Evolutionary conservation across 2,888 invertebrate species (phyloP).

Genomic region (Morpho helenor): DNA sequence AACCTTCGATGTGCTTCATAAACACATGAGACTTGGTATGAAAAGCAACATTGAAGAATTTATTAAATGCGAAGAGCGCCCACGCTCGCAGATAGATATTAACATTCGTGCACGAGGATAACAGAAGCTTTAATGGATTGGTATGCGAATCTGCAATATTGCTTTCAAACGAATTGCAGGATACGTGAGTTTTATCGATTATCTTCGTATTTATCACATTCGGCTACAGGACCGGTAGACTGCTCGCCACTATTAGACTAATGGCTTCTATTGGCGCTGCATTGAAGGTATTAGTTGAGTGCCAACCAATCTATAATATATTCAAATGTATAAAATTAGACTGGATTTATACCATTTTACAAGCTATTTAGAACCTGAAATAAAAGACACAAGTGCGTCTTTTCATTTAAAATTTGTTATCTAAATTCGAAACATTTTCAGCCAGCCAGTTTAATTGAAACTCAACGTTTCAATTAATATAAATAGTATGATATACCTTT

Average conservation of each 20-base stretch:
- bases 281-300: neutral
- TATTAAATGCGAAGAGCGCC: neutral
- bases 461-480: too few species aligned
- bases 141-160: constrained; percentile 1
- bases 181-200: constrained; percentile 19
- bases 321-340: too few species aligned
- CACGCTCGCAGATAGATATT: neutral
- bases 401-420: too few species aligned
- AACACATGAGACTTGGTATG: too few species aligned
- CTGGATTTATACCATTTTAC: too few species aligned
- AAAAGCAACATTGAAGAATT: too few species aligned
- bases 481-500: too few species aligned
- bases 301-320: neutral
- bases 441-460: too few species aligned
- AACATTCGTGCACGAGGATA: constrained; percentile 5
- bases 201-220: constrained; percentile 4
- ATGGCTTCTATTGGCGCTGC: neutral
- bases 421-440: too few species aligned
- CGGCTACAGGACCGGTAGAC: neutral
- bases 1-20: too few species aligned
- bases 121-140: constrained; percentile 11
- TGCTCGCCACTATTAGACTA: neutral
- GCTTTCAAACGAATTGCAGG: constrained; percentile 19
- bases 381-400: too few species aligned
- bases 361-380: too few species aligned